Base-by-base conservation (phyloP, 2,888 invertebrate species). In the Harpalus rubripes region DNA sequence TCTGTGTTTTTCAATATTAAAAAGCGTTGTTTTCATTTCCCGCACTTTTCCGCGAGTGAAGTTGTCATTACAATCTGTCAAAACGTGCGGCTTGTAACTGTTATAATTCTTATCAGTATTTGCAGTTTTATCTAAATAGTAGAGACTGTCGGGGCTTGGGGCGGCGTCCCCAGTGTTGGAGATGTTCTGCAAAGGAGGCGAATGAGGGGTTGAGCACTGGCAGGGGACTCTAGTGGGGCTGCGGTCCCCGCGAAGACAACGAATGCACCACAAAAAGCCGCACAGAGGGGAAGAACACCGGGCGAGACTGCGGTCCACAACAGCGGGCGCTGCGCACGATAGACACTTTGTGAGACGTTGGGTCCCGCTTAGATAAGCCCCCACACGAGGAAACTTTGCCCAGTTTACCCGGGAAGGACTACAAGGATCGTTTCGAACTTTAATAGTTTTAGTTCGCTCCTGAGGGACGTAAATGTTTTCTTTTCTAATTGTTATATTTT, bases 381-480 rank as follows among this genome's bases (percentile, higher is more conserved):
- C 84, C 44, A 78, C 44, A 7, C n/a, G 32, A 6, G 80, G 5
- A 16, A 80, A 80, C 39, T 80, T 59, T 8, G 26, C 32, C 84
- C 84, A 84, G 18, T 84, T 84, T 16, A 61, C 78, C 15, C 63
- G 15, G 3, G 41, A 10, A n/a, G 84, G 84, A 52, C 84, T 84
- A 15, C 58, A 7, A 0, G 83, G 76, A 0, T 74, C 61, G 4
- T 44, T 59, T n/a, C 41, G n/a, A 32, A 39, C 16, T 63, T 8
- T 10, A 10, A 44, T 6, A 7, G 44, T 7, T 65, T 81, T 52
- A 58, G 56, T 58, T 79, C n/a, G 18, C 8, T 7, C 0, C 5
- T n/a, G 8, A 8, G 10, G 7, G 7, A 18, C 10, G 16, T 74
- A 41, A 12, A 52, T 74, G 32, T 84, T 84, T 44, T 84, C 84